Percentiles rank a stretch among this genome's conserved stretches.
Evolutionary conservation across 1,140 invertebrate genomes (phyloP).

Genomic region (Octopus sinensis): DNA sequence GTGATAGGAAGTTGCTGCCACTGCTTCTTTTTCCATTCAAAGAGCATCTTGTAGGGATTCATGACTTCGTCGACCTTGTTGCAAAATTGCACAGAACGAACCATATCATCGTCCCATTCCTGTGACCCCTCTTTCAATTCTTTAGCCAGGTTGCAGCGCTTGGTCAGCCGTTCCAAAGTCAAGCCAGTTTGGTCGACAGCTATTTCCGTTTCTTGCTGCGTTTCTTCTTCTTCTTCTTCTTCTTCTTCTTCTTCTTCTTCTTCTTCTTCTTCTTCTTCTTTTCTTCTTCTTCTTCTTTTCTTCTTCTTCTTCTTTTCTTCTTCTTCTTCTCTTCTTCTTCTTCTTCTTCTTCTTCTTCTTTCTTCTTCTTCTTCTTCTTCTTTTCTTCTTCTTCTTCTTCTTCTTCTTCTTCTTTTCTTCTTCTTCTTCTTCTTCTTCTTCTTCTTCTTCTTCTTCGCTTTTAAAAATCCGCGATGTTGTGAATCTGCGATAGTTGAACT

Average conservation of each 20-base stretch:
- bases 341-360: background rate
- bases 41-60: no score
- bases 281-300: background rate
- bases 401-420: background rate
- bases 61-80: no score
- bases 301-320: background rate
- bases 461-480: background rate
- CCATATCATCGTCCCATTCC: no score
- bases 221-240: background rate
- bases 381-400: background rate
- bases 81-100: no score
- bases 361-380: background rate
- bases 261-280: background rate
- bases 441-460: background rate
- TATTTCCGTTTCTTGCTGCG: background rate
- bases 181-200: no score
- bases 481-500: background rate
- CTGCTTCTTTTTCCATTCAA: no score
- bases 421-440: background rate
- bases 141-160: no score
- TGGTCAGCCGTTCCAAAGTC: no score
- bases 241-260: background rate
- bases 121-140: no score
- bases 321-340: background rate
- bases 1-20: no score